Base-by-base conservation (phyloP, 2,797 vertebrate genomes). In the Anas flavirostris region DNA sequence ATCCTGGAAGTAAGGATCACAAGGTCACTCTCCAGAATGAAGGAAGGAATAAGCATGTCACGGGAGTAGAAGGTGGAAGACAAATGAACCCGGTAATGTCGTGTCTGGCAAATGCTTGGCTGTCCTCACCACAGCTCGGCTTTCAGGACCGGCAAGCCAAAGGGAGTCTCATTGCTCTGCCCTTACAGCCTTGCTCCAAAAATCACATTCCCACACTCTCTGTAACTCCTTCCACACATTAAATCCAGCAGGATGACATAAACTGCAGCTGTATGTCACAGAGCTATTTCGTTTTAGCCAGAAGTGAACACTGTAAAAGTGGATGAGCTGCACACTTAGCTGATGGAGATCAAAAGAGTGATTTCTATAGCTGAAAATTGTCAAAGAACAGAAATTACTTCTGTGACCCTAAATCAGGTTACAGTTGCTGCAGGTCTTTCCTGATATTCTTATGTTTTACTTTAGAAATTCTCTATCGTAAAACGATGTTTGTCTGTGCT, bases 11-110 rank as follows among this genome's bases (percentile, higher is more conserved):
- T 80, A 53, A 86, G 77, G 80, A 93, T 86, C 80, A 70, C 64
- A 85, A 81, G 85, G 93, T 93, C 90, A 66, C 79, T 90, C 92
- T 94, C 80, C 72, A 82, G 82, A 91, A 77, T 58, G 83, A 93
- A 90, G 64, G 83, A 82, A 96, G 92, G 95, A 96, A 93, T 96
- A 96, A 96, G 90, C 95, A 94, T 88, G 68, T 96, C 94, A 92
- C 58, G 21, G 53, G 72, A 87, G 78, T 12, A 82, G 81, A 95
- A 92, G 59, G 64, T 72, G 13, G 88, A 95, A 94, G 91, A 96
- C 48, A 93, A 89, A 96, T 93, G 88, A 95, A 84, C 80, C 72
- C 10, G 1, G 70, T 93, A 93, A 91, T 92, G 93, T 90, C 0
- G 0, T 77, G 35, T 93, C 86, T 96, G 83, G 75, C 72, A 90